Evolutionary conservation across 2,113 vertebrate species (phyloP).

Genomic region (Carassius carassius): DNA sequence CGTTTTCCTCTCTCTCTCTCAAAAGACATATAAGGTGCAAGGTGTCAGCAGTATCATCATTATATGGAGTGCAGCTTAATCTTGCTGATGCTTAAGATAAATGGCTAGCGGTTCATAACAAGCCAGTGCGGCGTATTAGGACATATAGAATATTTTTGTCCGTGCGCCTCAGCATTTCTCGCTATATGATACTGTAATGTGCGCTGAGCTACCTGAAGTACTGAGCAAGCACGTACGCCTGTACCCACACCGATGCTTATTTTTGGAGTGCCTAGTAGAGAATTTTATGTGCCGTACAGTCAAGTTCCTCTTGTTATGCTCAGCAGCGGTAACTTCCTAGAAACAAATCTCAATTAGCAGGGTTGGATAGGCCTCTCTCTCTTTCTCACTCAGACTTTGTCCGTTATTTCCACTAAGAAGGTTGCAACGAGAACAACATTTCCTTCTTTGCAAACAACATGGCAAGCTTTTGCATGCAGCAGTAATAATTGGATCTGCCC

Average conservation of each 20-base stretch:
- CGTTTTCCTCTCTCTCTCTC: not conserved
- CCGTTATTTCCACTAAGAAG: conserved; percentile 39
- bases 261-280: conserved; percentile 12
- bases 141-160: conserved; percentile 31
- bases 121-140: conserved; percentile 19
- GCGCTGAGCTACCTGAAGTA: conserved; percentile 18
- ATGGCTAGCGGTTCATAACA: conserved; percentile 25
- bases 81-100: conserved; percentile 43
- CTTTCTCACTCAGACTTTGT: not conserved
- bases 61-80: conserved; percentile 18
- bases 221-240: conserved; percentile 7
- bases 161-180: conserved; percentile 15
- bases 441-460: conserved; percentile 53
- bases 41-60: conserved; percentile 46
- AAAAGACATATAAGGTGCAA: conserved; percentile 42
- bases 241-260: not conserved
- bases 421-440: conserved; percentile 43
- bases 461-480: conserved; percentile 78
- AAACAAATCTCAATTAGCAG: conserved; percentile 59
- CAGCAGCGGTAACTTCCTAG: conserved; percentile 44
- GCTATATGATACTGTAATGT: conserved; percentile 17
- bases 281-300: conserved; percentile 34
- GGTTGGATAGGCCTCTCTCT: conserved; percentile 1
- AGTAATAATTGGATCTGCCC: conserved; percentile 79
- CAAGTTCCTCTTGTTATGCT: conserved; percentile 46